Conservation (phyloP, 2,888 invertebrate species). For the Hypena proboscidalis region DNA sequence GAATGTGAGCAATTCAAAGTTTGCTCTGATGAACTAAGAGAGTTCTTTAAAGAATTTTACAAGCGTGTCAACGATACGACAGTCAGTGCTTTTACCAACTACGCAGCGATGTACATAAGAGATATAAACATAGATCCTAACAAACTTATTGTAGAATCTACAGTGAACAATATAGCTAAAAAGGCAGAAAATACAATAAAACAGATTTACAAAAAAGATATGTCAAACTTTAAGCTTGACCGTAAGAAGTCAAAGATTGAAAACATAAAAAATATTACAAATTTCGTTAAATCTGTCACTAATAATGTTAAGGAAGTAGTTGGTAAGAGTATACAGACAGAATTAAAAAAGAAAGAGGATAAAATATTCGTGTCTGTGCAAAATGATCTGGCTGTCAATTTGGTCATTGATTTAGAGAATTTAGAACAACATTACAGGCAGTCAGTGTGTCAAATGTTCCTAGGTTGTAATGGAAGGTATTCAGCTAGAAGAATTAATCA, state of each 20-base stretch:
- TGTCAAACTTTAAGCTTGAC: conserved; percentile 48
- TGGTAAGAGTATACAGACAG: conserved; percentile 28
- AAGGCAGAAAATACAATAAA: conserved; percentile 39
- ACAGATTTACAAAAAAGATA: conserved; percentile 47
- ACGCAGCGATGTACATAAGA: conserved; percentile 63
- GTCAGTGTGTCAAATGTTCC: conserved; percentile 58
- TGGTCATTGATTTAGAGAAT: conserved; percentile 58
- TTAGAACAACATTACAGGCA: conserved; percentile 42
- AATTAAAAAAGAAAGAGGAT: conserved; percentile 35
- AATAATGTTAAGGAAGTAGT: conserved; percentile 37
- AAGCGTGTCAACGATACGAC: conserved; percentile 56
- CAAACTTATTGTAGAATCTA: conserved; percentile 40
- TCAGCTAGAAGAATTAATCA: conserved; percentile 15
- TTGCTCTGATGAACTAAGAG: conserved; percentile 61
- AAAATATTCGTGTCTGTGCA: conserved; percentile 42
- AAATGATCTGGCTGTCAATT: conserved; percentile 57
- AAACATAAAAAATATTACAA: conserved; percentile 49
- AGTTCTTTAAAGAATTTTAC: conserved; percentile 56
- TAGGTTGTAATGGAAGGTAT: conserved; percentile 55
- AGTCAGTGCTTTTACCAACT: conserved; percentile 56
- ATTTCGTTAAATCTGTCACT: conserved; percentile 46
- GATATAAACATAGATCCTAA: conserved; percentile 54
- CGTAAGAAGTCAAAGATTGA: conserved; percentile 39
- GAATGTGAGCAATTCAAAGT: conserved; percentile 53
- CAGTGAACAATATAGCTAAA: conserved; percentile 43